Percentiles rank a stretch among this genome's conserved stretches.
Evolutionary conservation across 2,797 vertebrate species (phyloP).

Genomic region (Micrastur ruficollis): DNA sequence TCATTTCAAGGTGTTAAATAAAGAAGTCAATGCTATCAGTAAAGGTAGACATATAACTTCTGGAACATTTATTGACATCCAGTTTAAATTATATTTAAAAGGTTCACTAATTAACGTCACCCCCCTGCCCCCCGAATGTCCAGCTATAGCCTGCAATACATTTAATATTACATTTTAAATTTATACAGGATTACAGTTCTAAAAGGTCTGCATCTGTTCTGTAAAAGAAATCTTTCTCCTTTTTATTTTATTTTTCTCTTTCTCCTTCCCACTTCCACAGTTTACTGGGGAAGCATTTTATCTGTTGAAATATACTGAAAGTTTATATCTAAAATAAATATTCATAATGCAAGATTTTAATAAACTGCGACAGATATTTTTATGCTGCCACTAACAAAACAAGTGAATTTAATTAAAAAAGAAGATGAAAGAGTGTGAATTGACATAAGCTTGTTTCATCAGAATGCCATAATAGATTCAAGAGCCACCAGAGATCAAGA

Average conservation of each 20-base stretch:
- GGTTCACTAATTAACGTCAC: background rate
- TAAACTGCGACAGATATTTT: constrained; percentile 2
- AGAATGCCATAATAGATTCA: constrained; percentile 24
- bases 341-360: constrained; percentile 52
- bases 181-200: background rate
- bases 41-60: background rate
- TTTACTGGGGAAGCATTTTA: background rate
- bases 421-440: constrained; percentile 49
- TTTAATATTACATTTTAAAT: background rate
- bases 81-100: background rate
- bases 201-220: background rate
- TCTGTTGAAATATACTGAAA: constrained; percentile 10
- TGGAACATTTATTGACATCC: background rate
- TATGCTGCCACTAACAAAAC: constrained; percentile 5
- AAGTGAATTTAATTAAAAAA: constrained; percentile 54
- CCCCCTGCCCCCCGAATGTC: accelerated
- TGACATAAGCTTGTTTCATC: constrained; percentile 38
- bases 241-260: background rate
- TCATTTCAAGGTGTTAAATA: background rate
- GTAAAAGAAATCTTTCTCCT: background rate
- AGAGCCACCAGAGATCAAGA: constrained; percentile 18
- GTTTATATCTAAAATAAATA: constrained; percentile 44
- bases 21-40: background rate
- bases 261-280: background rate
- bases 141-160: background rate